Evolutionary conservation across 2,113 vertebrate species (phyloP).

Genomic region (Nothocercus julius): DNA sequence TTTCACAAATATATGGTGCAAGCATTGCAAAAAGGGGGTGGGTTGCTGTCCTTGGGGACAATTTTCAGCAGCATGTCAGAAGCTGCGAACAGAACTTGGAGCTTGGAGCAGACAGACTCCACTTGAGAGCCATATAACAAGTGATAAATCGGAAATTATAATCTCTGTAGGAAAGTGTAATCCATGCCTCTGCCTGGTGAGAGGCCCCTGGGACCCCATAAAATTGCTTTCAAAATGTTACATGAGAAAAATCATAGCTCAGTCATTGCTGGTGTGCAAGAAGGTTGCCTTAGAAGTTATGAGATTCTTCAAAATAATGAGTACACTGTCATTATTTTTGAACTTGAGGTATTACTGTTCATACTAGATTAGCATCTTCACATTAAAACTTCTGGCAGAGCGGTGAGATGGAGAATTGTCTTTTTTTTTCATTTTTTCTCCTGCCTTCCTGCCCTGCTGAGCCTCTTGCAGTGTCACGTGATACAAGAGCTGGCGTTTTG

Average conservation of each 20-base stretch:
- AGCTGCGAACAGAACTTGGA: background rate
- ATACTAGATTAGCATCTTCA: background rate
- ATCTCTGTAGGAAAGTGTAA: background rate
- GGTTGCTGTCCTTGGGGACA: background rate
- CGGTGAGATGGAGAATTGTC: rapidly evolving
- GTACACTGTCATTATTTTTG: background rate
- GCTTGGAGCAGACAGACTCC: background rate
- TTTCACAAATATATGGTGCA: background rate
- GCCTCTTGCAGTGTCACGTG: background rate
- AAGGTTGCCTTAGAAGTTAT: background rate
- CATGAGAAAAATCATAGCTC: background rate
- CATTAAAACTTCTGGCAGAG: background rate
- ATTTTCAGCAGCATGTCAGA: background rate
- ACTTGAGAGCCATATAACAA: rapidly evolving
- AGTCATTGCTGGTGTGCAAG: background rate
- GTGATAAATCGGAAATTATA: background rate
- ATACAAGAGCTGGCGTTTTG: background rate
- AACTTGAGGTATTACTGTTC: background rate
- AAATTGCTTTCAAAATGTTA: background rate
- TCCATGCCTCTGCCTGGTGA: background rate
- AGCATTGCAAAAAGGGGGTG: background rate
- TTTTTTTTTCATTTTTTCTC: background rate
- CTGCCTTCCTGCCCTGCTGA: rapidly evolving
- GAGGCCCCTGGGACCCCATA: background rate
- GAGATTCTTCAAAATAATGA: background rate